phyloP scores from a whole-genome alignment of 2,113 vertebrate genomes.

The Delphinapterus leucas region DNA sequence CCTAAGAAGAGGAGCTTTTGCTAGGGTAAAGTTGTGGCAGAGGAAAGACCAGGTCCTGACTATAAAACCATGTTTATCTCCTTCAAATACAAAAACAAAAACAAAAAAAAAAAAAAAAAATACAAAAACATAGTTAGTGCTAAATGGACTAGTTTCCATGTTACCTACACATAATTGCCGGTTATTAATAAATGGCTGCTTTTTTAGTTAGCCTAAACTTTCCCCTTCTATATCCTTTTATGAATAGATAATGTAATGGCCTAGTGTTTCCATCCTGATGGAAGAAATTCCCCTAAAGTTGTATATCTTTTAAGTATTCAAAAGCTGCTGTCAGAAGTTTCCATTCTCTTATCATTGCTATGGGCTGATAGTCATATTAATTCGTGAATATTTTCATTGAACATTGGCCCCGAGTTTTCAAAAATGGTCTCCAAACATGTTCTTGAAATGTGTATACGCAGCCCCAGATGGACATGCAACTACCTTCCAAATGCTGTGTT shows the following conservation, averaged over 20 bases:
- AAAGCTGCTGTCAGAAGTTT: slow-evolving; percentile 35
- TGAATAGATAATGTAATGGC: neutral
- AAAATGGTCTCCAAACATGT: slow-evolving; percentile 30
- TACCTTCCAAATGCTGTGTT: slow-evolving; percentile 20
- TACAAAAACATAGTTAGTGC: neutral
- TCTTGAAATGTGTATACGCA: slow-evolving; percentile 22
- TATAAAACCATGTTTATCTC: neutral
- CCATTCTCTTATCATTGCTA: neutral
- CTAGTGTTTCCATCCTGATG: neutral
- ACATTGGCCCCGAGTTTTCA: neutral
- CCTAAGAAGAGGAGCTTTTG: neutral
- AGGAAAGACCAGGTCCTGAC: neutral
- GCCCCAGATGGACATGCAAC: neutral
- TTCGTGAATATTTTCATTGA: slow-evolving; percentile 49
- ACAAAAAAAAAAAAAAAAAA: too few species aligned
- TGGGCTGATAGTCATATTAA: neutral
- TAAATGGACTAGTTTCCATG: neutral
- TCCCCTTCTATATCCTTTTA: neutral
- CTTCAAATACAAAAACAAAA: neutral
- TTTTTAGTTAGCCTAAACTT: slow-evolving; percentile 11
- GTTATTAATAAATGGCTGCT: neutral
- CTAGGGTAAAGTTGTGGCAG: neutral
- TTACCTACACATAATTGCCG: neutral
- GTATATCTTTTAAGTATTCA: neutral
- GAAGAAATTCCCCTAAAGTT: neutral